Conservation (phyloP, 2,797 vertebrate genomes). For the Decapterus maruadsi region DNA sequence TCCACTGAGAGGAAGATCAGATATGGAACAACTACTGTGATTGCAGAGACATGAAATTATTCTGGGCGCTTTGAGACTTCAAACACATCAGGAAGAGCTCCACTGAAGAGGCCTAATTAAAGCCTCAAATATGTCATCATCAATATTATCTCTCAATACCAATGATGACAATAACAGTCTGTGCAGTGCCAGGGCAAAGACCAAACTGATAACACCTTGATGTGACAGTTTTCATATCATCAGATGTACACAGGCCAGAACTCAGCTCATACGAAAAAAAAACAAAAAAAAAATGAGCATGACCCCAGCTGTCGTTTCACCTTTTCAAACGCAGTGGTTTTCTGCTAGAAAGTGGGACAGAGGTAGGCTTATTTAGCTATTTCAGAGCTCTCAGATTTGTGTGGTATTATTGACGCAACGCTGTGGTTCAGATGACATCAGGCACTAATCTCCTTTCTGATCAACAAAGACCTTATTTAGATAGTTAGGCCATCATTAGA, state of each 20-base stretch:
- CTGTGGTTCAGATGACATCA: constrained; percentile 37
- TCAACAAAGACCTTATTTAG: constrained; percentile 57
- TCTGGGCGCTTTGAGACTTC: constrained; percentile 4
- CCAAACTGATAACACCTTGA: not conserved
- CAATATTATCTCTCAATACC: not conserved
- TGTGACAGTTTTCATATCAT: not conserved
- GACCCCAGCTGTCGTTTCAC: not conserved
- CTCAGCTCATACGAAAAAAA: not conserved
- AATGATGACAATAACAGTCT: not conserved
- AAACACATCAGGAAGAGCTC: constrained; percentile 3
- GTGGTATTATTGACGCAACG: constrained; percentile 23
- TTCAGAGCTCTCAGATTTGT: constrained; percentile 29
- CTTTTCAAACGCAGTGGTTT: not conserved
- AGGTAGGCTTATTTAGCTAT: not conserved
- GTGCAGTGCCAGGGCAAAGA: not conserved
- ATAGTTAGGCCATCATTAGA: constrained; percentile 27
- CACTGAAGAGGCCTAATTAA: constrained; percentile 4
- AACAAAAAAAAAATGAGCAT: too few relatives aligned
- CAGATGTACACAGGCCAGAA: not conserved
- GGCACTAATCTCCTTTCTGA: constrained; percentile 43
- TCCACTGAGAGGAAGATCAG: constrained; percentile 17
- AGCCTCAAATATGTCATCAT: constrained; percentile 17
- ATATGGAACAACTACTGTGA: constrained; percentile 23
- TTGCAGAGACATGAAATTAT: constrained; percentile 12
- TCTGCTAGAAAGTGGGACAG: constrained; percentile 14